phyloP scores from a whole-genome alignment of 1,140 invertebrate genomes.

The Calycopis cecrops region DNA sequence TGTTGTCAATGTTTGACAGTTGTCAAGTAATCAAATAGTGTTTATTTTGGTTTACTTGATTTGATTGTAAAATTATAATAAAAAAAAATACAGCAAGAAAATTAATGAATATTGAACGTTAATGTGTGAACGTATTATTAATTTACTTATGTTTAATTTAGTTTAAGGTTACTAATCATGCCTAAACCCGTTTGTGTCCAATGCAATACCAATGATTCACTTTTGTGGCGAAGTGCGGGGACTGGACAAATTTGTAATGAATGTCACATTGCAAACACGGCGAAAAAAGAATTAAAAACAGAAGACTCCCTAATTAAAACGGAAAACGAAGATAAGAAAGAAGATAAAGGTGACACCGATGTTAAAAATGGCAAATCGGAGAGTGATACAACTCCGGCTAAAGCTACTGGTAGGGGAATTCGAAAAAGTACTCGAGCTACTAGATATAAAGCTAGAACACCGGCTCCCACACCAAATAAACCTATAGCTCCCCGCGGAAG shows the following conservation, averaged over 20 bases:
- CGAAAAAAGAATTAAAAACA: conserved; percentile 42
- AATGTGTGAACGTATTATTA: no score
- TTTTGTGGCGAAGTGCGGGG: conserved; percentile 64
- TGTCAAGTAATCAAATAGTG: no score
- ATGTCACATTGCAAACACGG: conserved; percentile 57
- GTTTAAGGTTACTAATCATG: conserved; percentile 37
- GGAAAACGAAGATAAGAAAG: conserved; percentile 53
- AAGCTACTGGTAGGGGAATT: conserved; percentile 57
- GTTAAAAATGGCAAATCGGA: conserved; percentile 47
- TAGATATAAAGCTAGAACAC: conserved; percentile 60
- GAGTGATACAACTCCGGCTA: conserved; percentile 53
- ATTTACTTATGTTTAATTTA: no score
- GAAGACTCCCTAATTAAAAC: conserved; percentile 36
- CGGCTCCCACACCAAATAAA: conserved; percentile 40
- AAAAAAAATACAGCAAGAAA: no score
- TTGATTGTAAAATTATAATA: conserved; percentile 30
- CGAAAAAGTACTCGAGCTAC: conserved; percentile 67
- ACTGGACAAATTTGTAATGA: conserved; percentile 72
- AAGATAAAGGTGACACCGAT: conserved; percentile 49
- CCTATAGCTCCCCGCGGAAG: conserved; percentile 79
- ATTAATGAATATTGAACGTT: no score
- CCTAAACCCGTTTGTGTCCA: conserved; percentile 68
- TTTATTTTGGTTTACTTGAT: conserved; percentile 27
- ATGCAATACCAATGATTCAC: conserved; percentile 59
- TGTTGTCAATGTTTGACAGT: no score